Percentiles rank a stretch among this genome's conserved stretches.
Conservation (phyloP, 2,888 invertebrate species). For the Cephus nigrinus region DNA sequence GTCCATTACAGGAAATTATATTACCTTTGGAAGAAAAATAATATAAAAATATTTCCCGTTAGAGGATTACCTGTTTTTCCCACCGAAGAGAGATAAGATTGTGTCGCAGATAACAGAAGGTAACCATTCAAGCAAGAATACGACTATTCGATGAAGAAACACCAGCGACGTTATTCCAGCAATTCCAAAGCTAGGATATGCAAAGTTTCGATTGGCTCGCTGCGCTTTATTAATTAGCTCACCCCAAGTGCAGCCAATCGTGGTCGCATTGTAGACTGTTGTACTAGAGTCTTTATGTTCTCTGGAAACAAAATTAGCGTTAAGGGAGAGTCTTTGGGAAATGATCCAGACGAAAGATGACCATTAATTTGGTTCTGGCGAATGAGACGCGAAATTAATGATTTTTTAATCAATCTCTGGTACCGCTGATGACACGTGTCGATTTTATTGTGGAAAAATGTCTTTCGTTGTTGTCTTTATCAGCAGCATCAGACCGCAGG, state of each 20-base stretch:
- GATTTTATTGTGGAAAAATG: background rate
- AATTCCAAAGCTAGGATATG: constrained; percentile 54
- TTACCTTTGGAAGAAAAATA: too few species aligned
- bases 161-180: constrained; percentile 49
- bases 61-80: constrained; percentile 44
- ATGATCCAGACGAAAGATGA: background rate
- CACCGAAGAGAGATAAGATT: constrained; percentile 36
- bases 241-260: constrained; percentile 51
- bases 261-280: constrained; percentile 46
- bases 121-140: constrained; percentile 53
- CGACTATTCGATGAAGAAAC: constrained; percentile 45
- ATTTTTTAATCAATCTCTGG: too few species aligned
- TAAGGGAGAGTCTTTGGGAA: background rate
- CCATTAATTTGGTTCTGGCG: background rate
- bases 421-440: too few species aligned
- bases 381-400: background rate
- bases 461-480: background rate
- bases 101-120: constrained; percentile 52
- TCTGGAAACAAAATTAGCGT: constrained; percentile 19
- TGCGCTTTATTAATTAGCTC: constrained; percentile 46
- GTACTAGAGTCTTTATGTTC: constrained; percentile 22
- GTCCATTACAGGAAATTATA: too few species aligned
- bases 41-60: too few species aligned
- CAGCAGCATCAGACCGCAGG: background rate
- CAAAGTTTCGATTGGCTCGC: constrained; percentile 42